Base-by-base conservation (phyloP, 1,140 invertebrate species). In the Zaprionus lachaisei region DNA sequence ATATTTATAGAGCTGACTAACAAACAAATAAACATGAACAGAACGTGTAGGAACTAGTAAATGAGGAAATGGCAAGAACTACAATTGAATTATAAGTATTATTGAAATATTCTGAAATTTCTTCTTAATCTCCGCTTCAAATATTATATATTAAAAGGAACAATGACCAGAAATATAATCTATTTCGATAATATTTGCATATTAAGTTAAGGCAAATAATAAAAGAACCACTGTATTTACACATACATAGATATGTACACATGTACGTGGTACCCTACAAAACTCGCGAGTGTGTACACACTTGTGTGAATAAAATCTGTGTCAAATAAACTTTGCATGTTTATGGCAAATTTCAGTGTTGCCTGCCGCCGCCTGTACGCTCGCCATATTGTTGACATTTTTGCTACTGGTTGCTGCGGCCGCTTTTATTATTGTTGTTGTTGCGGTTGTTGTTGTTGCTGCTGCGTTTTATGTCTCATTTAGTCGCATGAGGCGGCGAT, bases 241-340 rank as follows among this genome's bases (percentile, higher is more conserved):
- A 34, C 26, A 41, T 31, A 60, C 20, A 62, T 17, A 28, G 1
- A 0, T 34, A 34, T 7, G 1, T 11, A 34, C 9, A 55, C n/a
- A 61, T 22, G 34, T n/a, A 28, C 20, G 34, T 24, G 2, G 20
- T 55, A 55, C 9, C n/a, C 41, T 44, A 17, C n/a, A 44, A 17
- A 9, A 9, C 15, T 47, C 20, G 20, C 6, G 20, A 22, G 28
- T 56, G 34, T 20, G 24, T 34, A 5, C 38, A 17, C 37, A 22
- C 62, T 31, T 55, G 37, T 75, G 28, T 70, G 47, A 63, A 72
- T 65, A 37, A 72, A 76, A 76, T 83, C 84, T 89, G 83, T 89
- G 83, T 89, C 83, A 87, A 87, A 83, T 87, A 81, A 81, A 81
- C 77, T 83, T 83, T 83, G 84, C 83, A 87, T 87, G 83, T 89